Evolutionary conservation across 1,140 invertebrate genomes (phyloP), one percentile per base, ranked within the genome.

Genomic region (Diabrotica undecimpunctata): DNA sequence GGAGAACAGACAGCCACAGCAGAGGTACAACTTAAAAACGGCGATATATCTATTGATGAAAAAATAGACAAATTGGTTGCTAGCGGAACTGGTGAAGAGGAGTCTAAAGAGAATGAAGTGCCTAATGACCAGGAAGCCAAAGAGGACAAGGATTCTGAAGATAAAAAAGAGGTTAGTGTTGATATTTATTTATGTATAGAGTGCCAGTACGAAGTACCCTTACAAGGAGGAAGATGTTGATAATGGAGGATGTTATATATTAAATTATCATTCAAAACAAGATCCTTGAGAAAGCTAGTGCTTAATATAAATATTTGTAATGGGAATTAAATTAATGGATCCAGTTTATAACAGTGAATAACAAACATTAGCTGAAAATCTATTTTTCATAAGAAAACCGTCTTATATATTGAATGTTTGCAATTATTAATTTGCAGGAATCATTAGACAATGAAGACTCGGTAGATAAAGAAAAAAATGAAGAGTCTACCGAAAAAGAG

Each of bases 11-110:
- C 58, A n/a, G 66, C 64, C 8, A 72, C 70, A 36, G 64, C 59
- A 39, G 72, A 74, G 68, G 66, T 68, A 38, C 68, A 71, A 54
- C 64, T 68, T 41, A 61, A 46, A 25, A 72, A 73, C 57, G 62
- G 66, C 59, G 66, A 69, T 58, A 57, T 66, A 61, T 56, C 55
- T 35, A 64, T 52, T 36, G 57, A 65, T 63, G 53, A 41, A 13
- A 59, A 65, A 60, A 35, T 54, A n/a, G 65, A 70, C 12, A 67
- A 63, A 59, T 41, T 41, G 9, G 13, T 38, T 5, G 25, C 39
- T 46, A 52, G 62, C 46, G 62, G 62, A 51, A 68, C 60, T 2
- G 54, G 35, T 5, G 25, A 25, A 25, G 56, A 12, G 11, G 56
- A 58, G 38, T 10, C 37, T 9, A 62, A 62, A 56, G 65, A 67